These are phyloP conservation scores for Yponomeuta plumbellus DNA, from an alignment of 2,888 invertebrate genomes.

Conservation along the genomic window DNA sequence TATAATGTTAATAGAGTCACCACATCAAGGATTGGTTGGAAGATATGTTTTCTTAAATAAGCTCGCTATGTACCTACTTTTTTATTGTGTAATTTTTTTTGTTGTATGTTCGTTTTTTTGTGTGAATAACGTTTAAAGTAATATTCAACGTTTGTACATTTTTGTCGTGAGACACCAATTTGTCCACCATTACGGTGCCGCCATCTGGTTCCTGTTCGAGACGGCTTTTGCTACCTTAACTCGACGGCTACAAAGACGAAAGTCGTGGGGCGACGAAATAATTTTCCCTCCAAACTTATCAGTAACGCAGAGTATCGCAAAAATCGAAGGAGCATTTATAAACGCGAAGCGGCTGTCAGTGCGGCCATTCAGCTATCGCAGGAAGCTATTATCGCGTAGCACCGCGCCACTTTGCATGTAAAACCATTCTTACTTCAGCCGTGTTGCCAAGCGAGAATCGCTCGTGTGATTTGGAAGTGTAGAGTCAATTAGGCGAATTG, in stretches of 20 bases:
- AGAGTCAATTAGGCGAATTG: background rate
- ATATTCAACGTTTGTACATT: background rate
- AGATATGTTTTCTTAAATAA: too few species aligned
- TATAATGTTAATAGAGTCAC: too few species aligned
- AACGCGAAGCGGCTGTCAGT: background rate
- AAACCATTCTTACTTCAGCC: background rate
- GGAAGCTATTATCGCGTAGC: slow-evolving; percentile 49
- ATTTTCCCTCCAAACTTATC: background rate
- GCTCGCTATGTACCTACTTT: too few species aligned
- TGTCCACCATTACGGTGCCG: background rate
- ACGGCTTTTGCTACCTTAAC: background rate
- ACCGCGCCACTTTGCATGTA: slow-evolving; percentile 2
- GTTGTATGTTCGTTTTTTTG: too few species aligned
- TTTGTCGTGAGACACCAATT: background rate
- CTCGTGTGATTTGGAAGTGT: background rate
- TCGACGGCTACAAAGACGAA: background rate
- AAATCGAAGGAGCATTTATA: slow-evolving; percentile 8
- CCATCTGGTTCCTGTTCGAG: background rate
- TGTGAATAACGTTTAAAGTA: too few species aligned
- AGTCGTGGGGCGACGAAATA: background rate
- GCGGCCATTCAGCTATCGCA: slow-evolving; percentile 43
- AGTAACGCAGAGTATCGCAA: background rate
- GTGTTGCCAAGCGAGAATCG: background rate
- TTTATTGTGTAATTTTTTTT: too few species aligned
- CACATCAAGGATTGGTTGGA: too few species aligned